A percentile compares a stretch with the other conserved stretches of the same genome.
Conservation (phyloP, 2,888 invertebrate species). For the Dusona sp. region DNA sequence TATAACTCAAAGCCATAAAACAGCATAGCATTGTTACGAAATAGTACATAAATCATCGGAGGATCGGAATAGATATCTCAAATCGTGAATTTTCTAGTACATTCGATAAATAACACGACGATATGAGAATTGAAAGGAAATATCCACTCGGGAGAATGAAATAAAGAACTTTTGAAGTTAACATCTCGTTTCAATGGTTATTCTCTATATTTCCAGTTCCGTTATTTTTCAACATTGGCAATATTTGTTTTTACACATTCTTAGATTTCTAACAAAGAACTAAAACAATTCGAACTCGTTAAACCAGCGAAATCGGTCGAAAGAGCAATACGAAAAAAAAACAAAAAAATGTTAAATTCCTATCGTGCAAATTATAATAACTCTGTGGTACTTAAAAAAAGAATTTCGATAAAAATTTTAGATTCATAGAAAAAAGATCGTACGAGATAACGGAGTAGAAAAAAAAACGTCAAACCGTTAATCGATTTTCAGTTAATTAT, state of each 20-base stretch:
- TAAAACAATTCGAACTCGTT: too few species aligned
- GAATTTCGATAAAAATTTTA: too few species aligned
- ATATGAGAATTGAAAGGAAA: constrained; percentile 1
- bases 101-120: not conserved
- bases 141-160: not conserved
- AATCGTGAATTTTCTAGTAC: not conserved
- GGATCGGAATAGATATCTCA: not conserved
- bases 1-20: not conserved
- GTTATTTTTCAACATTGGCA: not conserved
- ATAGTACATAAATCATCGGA: not conserved
- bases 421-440: too few species aligned
- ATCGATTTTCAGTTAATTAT: not conserved
- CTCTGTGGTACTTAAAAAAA: too few species aligned
- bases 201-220: not conserved
- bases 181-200: not conserved
- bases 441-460: too few species aligned
- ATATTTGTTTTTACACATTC: not conserved
- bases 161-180: not conserved
- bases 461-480: too few species aligned
- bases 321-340: not conserved
- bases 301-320: too few species aligned
- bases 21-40: not conserved
- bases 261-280: not conserved
- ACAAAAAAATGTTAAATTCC: not conserved
- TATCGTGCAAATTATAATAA: too few species aligned